Conservation (phyloP, 2,113 vertebrate genomes). For the Brachypodius melanocephalos region DNA sequence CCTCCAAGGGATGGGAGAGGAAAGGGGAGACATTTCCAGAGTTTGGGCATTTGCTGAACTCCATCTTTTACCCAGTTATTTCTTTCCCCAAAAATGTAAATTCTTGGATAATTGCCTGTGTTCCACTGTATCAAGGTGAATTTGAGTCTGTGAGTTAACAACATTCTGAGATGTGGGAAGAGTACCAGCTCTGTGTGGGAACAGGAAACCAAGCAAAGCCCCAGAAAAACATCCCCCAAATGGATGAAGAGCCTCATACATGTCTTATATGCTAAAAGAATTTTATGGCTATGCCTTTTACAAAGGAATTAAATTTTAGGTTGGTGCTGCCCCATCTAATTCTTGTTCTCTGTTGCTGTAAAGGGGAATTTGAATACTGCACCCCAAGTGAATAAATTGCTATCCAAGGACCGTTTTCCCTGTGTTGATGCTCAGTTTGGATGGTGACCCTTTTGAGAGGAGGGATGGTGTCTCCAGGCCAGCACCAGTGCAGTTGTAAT, state of each 20-base stretch:
- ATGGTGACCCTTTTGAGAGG: background rate
- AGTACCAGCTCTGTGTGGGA: background rate
- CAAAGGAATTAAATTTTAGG: background rate
- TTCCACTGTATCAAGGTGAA: background rate
- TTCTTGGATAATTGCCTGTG: background rate
- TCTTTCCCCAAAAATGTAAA: background rate
- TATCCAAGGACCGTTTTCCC: background rate
- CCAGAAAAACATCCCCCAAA: background rate
- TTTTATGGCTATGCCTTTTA: background rate
- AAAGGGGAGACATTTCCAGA: background rate
- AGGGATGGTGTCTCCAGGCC: background rate
- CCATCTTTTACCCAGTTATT: background rate
- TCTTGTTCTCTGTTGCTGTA: background rate
- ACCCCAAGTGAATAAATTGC: background rate
- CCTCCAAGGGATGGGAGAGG: background rate
- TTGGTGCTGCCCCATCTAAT: background rate
- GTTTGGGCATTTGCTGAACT: background rate
- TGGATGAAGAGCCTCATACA: rapidly evolving
- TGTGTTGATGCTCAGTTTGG: background rate
- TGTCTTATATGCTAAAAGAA: background rate
- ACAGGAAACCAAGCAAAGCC: background rate
- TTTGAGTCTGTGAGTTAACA: background rate
- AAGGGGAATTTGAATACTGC: background rate
- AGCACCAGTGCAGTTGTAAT: background rate
- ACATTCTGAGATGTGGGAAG: background rate